Base-by-base conservation (phyloP, 1,140 invertebrate species). In the Acyrthosiphon pisum region DNA sequence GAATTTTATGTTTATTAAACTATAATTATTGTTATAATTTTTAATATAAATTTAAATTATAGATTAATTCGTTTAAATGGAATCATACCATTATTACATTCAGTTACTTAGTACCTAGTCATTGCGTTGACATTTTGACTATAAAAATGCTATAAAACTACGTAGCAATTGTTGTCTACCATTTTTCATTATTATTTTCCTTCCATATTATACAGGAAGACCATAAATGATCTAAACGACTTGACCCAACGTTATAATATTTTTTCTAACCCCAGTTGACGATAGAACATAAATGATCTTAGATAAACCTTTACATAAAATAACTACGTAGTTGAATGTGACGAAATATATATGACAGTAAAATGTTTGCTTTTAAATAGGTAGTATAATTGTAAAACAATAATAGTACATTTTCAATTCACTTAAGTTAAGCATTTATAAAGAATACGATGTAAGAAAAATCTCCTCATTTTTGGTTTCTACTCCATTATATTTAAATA, bases 271-370 rank as follows among this genome's bases (percentile, higher is more conserved):
- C 60, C 60, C 60, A 76, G 60, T 76, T 76, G 60, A 76, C 60
- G 60, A 76, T 76, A 76, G 60, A 76, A 76, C 60, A 76, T n/a
- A 76, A 76, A 76, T n/a, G 60, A 68, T 76, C 30, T n/a, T 76
- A 76, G 60, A 76, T 76, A 76, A 76, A 76, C 14, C 60, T n/a
- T n/a, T n/a, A 18, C 18, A n/a, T n/a, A 76, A n/a, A n/a, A 76
- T 76, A 76, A 76, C 60, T 76, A 76, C 60, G 60, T 76, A 6
- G n/a, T 76, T 76, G n/a, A 76, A 76, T n/a, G 60, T n/a, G 14
- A 76, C 14, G n/a, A 68, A 68, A 68, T 68, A 68, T n/a, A 68
- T n/a, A n/a, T 14, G 60, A n/a, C 14, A n/a, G 60, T 76, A 76
- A 76, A 35, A 76, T 76, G 30, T 6, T n/a, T 76, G 30, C 60